phyloP scores from a whole-genome alignment of 2,888 invertebrate species.

The Napeogenes sylphis region DNA sequence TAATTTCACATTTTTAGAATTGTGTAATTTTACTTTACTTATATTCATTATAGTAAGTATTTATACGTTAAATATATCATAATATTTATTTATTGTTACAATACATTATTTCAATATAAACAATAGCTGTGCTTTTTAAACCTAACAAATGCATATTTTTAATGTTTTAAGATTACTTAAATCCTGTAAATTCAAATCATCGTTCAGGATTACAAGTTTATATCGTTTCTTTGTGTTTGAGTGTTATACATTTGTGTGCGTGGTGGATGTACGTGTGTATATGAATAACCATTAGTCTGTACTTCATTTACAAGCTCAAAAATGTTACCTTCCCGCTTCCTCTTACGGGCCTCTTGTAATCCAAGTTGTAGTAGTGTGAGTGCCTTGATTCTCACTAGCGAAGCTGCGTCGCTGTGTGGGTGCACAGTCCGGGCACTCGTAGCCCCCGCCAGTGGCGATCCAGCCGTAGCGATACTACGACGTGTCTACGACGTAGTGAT shows the following conservation, averaged over 20 bases:
- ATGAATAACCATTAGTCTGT: constrained; percentile 66
- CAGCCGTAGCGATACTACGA: constrained; percentile 64
- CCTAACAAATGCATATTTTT: constrained; percentile 24
- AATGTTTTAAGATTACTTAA: constrained; percentile 51
- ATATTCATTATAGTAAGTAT: no score
- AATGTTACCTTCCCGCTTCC: constrained; percentile 70
- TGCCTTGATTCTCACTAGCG: constrained; percentile 46
- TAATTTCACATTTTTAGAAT: neutral
- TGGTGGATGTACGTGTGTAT: constrained; percentile 53
- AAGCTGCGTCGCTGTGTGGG: constrained; percentile 56
- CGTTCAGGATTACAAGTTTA: constrained; percentile 74
- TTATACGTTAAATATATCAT: no score
- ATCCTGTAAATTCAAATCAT: constrained; percentile 73
- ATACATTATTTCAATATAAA: neutral
- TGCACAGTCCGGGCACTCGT: constrained; percentile 68
- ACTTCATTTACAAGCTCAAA: constrained; percentile 71
- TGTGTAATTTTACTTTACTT: no score
- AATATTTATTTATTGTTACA: neutral
- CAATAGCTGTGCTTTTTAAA: neutral
- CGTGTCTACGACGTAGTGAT: constrained; percentile 64
- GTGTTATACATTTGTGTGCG: constrained; percentile 47
- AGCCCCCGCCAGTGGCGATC: constrained; percentile 74
- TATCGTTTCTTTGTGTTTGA: constrained; percentile 63
- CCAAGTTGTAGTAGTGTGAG: constrained; percentile 46
- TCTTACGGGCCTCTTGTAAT: constrained; percentile 57